phyloP scores from a whole-genome alignment of 2,888 invertebrate species.

The Prenolepis imparis region DNA sequence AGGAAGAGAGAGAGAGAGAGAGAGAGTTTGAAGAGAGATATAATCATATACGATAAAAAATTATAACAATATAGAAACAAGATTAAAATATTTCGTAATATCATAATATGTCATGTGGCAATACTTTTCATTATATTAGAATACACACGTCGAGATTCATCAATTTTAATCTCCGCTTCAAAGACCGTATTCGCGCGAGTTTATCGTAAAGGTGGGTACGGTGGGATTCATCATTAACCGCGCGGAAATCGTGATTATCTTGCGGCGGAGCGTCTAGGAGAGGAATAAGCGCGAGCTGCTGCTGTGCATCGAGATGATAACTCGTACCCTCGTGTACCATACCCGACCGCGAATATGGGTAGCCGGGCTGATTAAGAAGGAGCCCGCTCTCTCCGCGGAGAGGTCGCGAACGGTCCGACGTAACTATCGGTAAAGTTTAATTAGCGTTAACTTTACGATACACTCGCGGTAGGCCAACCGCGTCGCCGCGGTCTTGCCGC shows the following conservation, averaged over 20 bases:
- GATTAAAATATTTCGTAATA: background rate
- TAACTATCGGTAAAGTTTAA: conserved; percentile 58
- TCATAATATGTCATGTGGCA: background rate
- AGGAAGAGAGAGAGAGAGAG: too few relatives aligned
- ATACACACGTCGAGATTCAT: background rate
- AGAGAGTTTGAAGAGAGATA: background rate
- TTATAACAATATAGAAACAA: background rate
- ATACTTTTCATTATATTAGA: background rate
- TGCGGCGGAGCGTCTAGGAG: conserved; percentile 49
- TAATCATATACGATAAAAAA: background rate
- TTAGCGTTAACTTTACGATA: conserved; percentile 57
- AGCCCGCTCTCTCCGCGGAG: conserved; percentile 10
- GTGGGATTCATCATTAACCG: conserved; percentile 57
- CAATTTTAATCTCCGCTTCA: conserved; percentile 17
- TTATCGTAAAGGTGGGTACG: conserved; percentile 18
- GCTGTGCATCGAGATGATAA: conserved; percentile 54
- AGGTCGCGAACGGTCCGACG: conserved; percentile 41
- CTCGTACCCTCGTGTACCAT: conserved; percentile 56
- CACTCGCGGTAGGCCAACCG: conserved; percentile 42
- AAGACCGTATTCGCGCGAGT: conserved; percentile 12
- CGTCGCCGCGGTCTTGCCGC: conserved; percentile 22
- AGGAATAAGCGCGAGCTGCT: conserved; percentile 49
- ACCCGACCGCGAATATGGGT: conserved; percentile 43
- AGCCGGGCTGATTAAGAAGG: conserved; percentile 52
- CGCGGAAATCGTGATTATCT: conserved; percentile 58